These are phyloP conservation scores for Philonicus albiceps DNA, from an alignment of 2,888 invertebrate genomes.

Conservation along the genomic window DNA sequence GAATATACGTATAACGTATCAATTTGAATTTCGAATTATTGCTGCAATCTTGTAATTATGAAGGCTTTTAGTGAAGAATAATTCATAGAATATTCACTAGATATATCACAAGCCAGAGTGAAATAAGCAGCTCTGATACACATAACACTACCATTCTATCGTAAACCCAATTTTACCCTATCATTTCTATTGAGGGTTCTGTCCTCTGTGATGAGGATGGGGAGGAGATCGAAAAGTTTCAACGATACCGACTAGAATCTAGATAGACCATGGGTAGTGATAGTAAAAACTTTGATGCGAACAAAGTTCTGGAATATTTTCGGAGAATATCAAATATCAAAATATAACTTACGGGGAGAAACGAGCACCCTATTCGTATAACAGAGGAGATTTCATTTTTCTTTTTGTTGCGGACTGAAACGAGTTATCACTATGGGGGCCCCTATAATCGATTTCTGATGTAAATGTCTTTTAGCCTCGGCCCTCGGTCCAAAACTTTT, in stretches of 20 bases:
- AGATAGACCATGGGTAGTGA: not conserved
- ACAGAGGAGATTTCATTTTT: not conserved
- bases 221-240: not conserved
- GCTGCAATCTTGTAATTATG: not conserved
- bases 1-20: not conserved
- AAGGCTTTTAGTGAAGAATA: not conserved
- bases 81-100: not conserved
- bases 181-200: not conserved
- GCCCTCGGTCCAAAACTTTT: not conserved
- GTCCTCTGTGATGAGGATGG: not conserved
- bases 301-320: not conserved
- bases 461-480: not conserved
- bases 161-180: not conserved
- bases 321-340: not conserved
- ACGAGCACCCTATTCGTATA: not conserved
- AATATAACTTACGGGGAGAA: not conserved
- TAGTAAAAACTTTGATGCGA: not conserved
- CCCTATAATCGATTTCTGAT: not conserved
- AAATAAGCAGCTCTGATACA: not conserved
- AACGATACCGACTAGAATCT: not conserved
- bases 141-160: not conserved
- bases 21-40: not conserved
- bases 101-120: not conserved
- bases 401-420: not conserved
- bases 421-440: not conserved